Conservation (phyloP, 2,113 vertebrate species). For the Scalopus aquaticus region DNA sequence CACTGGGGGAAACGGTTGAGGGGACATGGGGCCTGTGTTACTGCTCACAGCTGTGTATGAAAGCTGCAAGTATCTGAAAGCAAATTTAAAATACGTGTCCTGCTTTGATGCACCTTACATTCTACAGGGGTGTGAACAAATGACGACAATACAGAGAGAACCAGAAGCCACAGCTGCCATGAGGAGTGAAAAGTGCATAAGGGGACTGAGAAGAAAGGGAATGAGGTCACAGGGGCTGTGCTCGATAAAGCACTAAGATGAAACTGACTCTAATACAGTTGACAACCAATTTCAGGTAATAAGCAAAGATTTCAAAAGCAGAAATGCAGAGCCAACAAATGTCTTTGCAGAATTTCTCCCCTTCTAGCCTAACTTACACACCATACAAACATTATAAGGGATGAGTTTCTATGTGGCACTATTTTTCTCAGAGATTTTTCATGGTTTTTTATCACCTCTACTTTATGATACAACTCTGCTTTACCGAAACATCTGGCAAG, state of each 20-base stretch:
- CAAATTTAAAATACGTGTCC: background rate
- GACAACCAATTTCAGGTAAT: background rate
- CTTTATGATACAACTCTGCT: background rate
- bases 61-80: background rate
- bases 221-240: background rate
- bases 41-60: background rate
- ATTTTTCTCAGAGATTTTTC: background rate
- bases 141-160: background rate
- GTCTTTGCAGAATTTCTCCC: background rate
- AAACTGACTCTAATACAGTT: background rate
- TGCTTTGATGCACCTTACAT: background rate
- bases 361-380: background rate
- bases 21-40: background rate
- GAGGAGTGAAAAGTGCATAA: background rate
- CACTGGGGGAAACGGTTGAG: background rate
- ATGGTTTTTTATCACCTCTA: background rate
- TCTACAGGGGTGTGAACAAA: background rate
- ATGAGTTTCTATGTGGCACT: background rate
- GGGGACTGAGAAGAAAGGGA: background rate
- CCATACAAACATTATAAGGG: background rate
- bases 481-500: background rate
- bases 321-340: slow-evolving; percentile 43
- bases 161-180: background rate
- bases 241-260: background rate
- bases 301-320: slow-evolving; percentile 27